Conservation (phyloP, 2,888 invertebrate species). For the Athripsodes cinereus region DNA sequence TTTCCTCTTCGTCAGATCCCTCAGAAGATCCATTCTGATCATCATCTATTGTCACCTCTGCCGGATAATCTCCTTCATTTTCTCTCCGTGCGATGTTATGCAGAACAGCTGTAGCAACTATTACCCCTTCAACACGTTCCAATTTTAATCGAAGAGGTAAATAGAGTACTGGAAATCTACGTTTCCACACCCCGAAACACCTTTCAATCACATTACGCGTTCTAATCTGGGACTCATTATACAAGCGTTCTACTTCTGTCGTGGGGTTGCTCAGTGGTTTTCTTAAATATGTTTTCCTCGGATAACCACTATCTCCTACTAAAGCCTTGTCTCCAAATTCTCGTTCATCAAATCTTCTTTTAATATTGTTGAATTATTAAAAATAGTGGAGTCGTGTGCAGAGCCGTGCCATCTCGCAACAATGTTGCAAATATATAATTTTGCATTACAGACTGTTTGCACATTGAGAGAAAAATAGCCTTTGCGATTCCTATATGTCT, state of each 20-base stretch:
- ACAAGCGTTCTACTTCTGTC: not conserved
- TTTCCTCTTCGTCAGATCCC: not conserved
- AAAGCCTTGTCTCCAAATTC: not conserved
- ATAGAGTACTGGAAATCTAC: constrained; percentile 14
- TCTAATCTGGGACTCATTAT: constrained; percentile 14
- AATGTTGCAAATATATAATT: not conserved
- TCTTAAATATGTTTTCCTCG: not conserved
- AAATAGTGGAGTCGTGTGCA: constrained; percentile 3
- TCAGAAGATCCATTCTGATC: not conserved
- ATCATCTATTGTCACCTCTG: not conserved
- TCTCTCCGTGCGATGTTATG: not conserved
- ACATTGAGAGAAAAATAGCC: not conserved
- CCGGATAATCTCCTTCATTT: not conserved
- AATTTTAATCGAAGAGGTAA: not conserved
- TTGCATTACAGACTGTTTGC: not conserved
- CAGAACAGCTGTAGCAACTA: constrained; percentile 5
- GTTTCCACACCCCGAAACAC: constrained; percentile 27
- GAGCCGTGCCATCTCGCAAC: constrained; percentile 7
- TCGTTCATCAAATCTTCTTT: not conserved
- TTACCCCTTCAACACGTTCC: not conserved
- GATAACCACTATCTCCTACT: not conserved
- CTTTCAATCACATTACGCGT: constrained; percentile 24
- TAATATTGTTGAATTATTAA: not conserved
- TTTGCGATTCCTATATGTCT: not conserved
- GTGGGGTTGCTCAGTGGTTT: not conserved